Evolutionary conservation across 1,140 invertebrate species (phyloP).

Genomic region (Mercenaria mercenaria): DNA sequence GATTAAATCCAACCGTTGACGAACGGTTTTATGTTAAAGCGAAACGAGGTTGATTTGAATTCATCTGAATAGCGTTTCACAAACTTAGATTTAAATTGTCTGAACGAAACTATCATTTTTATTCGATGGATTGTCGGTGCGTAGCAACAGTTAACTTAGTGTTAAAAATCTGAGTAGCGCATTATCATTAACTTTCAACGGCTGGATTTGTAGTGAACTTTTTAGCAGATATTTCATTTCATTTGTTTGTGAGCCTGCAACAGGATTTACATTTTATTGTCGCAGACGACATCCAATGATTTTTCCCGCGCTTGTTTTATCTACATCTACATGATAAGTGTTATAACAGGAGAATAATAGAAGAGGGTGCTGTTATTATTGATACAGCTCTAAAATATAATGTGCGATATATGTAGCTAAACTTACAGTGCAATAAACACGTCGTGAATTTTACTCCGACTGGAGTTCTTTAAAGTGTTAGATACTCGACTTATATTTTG

Average conservation of each 20-base stretch:
- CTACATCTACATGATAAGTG: conserved; percentile 30
- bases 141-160: conserved; percentile 50
- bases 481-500: background rate
- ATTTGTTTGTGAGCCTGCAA: background rate
- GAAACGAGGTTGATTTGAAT: conserved; percentile 28
- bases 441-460: background rate
- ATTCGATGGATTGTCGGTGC: background rate
- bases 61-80: conserved; percentile 7
- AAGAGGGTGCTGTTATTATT: background rate
- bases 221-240: background rate
- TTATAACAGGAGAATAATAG: conserved; percentile 32
- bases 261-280: conserved; percentile 8
- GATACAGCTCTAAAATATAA: background rate
- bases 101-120: conserved; percentile 8
- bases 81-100: conserved; percentile 17
- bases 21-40: background rate
- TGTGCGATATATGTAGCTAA: background rate
- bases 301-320: conserved; percentile 37
- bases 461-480: background rate
- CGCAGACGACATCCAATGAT: conserved; percentile 32
- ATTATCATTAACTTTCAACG: background rate
- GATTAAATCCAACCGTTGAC: conserved; percentile 14
- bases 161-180: conserved; percentile 4
- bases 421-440: background rate
- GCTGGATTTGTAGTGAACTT: background rate